Evolutionary conservation across 2,113 vertebrate species (phyloP).

Genomic region (Coregonus clupeaformis): DNA sequence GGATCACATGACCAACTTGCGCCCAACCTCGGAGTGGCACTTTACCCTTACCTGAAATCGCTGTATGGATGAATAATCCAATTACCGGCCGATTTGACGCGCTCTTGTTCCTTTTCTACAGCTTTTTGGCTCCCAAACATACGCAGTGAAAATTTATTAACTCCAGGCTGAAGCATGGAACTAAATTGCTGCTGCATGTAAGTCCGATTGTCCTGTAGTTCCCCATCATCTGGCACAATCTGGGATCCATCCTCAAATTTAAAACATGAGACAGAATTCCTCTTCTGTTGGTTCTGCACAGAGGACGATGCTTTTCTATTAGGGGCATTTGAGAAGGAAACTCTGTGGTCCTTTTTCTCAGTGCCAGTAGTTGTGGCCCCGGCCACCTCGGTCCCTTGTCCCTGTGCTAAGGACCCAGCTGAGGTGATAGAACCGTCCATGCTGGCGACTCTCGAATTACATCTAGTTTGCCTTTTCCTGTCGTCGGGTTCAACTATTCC

Average conservation of each 20-base stretch:
- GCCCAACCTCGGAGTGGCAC: background rate
- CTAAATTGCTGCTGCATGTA: constrained; percentile 97
- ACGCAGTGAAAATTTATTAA: constrained; percentile 98
- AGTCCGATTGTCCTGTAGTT: constrained; percentile 80
- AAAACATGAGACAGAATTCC: constrained; percentile 66
- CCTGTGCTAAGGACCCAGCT: constrained; percentile 57
- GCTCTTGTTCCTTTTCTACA: constrained; percentile 91
- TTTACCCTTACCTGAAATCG: constrained; percentile 84
- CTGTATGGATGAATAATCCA: constrained; percentile 98
- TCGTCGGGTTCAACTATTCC: constrained; percentile 52
- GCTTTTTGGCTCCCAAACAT: constrained; percentile 99
- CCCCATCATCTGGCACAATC: constrained; percentile 78
- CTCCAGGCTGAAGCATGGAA: constrained; percentile 93
- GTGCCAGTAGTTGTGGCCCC: constrained; percentile 60
- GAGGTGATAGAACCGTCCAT: constrained; percentile 70
- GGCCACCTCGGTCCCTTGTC: constrained; percentile 44
- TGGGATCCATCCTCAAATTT: constrained; percentile 76
- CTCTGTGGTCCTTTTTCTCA: constrained; percentile 80
- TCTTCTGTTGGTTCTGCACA: constrained; percentile 51
- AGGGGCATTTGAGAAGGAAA: constrained; percentile 78
- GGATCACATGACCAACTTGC: background rate
- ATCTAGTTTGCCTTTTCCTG: constrained; percentile 44
- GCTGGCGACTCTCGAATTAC: constrained; percentile 33
- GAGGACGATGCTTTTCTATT: constrained; percentile 62
- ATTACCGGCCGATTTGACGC: constrained; percentile 93